Evolutionary conservation across 2,797 vertebrate species (phyloP).

Genomic region (Loriculus beryllinus): DNA sequence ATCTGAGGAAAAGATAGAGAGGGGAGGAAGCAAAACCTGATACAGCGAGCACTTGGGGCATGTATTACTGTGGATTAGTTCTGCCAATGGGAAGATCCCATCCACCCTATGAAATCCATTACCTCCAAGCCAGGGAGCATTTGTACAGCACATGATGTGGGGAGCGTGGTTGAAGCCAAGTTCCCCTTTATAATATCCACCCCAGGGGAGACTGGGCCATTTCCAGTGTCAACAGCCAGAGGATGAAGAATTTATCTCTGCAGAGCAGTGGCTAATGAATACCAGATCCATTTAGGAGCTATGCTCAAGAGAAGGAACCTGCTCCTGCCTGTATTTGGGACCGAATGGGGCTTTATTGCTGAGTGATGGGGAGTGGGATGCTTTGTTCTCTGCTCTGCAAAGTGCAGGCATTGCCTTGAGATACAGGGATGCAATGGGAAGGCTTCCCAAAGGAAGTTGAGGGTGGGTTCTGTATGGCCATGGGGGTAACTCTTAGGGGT

Average conservation of each 20-base stretch:
- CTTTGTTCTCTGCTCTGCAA: neutral
- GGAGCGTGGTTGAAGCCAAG: constrained; percentile 44
- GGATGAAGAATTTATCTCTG: constrained; percentile 71
- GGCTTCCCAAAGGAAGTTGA: neutral
- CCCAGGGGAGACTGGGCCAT: constrained; percentile 40
- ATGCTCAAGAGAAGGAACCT: neutral
- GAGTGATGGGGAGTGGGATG: neutral
- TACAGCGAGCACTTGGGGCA: constrained; percentile 6
- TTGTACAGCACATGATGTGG: constrained; percentile 47
- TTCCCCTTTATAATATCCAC: constrained; percentile 42
- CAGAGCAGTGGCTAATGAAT: constrained; percentile 61
- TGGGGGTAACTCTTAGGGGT: neutral
- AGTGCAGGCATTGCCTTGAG: neutral
- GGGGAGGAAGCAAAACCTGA: constrained; percentile 5
- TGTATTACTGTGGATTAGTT: constrained; percentile 37
- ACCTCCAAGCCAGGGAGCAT: constrained; percentile 38
- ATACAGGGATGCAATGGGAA: rapidly evolving
- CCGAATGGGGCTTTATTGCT: neutral
- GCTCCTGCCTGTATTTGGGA: neutral
- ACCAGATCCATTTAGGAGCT: constrained; percentile 44
- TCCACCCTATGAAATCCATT: constrained; percentile 10
- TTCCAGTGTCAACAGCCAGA: constrained; percentile 71
- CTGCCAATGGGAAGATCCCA: neutral
- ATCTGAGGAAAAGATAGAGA: neutral
- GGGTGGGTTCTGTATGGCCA: rapidly evolving